These are phyloP conservation scores for Pararge aegeria DNA, from an alignment of 1,140 invertebrate genomes.

Conservation along the genomic window DNA sequence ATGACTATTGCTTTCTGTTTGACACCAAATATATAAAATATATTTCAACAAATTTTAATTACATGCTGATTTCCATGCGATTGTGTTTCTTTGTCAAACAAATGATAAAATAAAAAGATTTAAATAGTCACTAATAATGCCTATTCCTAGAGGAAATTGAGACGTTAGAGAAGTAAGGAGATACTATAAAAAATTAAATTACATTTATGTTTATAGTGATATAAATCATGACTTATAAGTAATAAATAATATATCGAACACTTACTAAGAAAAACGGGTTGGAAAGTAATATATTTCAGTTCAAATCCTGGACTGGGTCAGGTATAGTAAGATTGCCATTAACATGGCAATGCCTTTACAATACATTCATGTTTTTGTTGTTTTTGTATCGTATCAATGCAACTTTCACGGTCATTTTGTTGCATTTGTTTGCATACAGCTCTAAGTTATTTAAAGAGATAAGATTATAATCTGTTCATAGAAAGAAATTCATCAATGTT, in stretches of 20 bases:
- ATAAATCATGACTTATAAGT: slow-evolving; percentile 16
- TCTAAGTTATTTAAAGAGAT: too few species aligned
- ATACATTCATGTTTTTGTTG: too few species aligned
- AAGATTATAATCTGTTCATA: too few species aligned
- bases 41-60: neutral
- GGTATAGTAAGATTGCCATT: neutral
- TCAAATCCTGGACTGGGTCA: neutral
- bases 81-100: neutral
- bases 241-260: slow-evolving; percentile 24
- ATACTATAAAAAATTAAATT: slow-evolving; percentile 19
- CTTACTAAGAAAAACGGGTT: slow-evolving; percentile 17
- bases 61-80: neutral
- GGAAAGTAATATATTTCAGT: slow-evolving; percentile 16
- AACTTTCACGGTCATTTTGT: too few species aligned
- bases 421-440: neutral
- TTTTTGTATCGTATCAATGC: too few species aligned
- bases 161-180: slow-evolving; percentile 12
- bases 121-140: neutral
- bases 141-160: neutral
- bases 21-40: neutral
- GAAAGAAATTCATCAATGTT: neutral
- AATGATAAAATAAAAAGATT: slow-evolving; percentile 1
- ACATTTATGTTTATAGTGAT: slow-evolving; percentile 12
- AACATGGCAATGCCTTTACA: too few species aligned
- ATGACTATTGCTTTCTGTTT: slow-evolving; percentile 27